phyloP scores from a whole-genome alignment of 64 coral and sea anemone species.

The Dendrophyllia cribrosa region DNA sequence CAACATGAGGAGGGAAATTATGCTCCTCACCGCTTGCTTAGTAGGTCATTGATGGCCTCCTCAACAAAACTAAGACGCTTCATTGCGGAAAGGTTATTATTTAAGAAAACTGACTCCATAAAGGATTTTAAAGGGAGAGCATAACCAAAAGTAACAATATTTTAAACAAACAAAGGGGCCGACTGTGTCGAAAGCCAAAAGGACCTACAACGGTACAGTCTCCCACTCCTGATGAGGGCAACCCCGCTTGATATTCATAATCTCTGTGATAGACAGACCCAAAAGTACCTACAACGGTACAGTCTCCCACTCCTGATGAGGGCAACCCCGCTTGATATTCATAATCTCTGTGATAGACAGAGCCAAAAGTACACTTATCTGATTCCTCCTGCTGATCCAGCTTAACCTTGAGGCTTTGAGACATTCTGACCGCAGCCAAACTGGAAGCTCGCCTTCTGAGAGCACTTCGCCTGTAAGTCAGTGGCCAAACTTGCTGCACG shows the following conservation, averaged over 20 bases:
- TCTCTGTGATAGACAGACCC: background rate
- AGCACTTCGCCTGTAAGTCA: slow-evolving; percentile 35
- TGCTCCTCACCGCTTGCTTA: slow-evolving; percentile 45
- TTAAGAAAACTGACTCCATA: slow-evolving; percentile 46
- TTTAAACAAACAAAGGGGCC: slow-evolving; percentile 36
- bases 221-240: background rate
- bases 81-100: slow-evolving; percentile 58
- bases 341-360: background rate
- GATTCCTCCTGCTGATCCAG: background rate
- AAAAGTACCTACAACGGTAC: background rate
- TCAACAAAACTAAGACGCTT: slow-evolving; percentile 37
- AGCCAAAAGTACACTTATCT: background rate
- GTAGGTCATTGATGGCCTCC: slow-evolving; percentile 45
- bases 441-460: slow-evolving; percentile 18
- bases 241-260: background rate
- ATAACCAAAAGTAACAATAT: slow-evolving; percentile 54
- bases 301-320: background rate
- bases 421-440: no score
- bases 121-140: slow-evolving; percentile 17
- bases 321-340: background rate
- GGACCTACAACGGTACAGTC: background rate
- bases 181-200: background rate
- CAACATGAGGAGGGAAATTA: slow-evolving; percentile 15
- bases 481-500: slow-evolving; percentile 53
- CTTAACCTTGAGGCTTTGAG: no score